These are phyloP conservation scores for Poeciliopsis infans DNA, from an alignment of 2,797 vertebrate species.

Conservation along the genomic window DNA sequence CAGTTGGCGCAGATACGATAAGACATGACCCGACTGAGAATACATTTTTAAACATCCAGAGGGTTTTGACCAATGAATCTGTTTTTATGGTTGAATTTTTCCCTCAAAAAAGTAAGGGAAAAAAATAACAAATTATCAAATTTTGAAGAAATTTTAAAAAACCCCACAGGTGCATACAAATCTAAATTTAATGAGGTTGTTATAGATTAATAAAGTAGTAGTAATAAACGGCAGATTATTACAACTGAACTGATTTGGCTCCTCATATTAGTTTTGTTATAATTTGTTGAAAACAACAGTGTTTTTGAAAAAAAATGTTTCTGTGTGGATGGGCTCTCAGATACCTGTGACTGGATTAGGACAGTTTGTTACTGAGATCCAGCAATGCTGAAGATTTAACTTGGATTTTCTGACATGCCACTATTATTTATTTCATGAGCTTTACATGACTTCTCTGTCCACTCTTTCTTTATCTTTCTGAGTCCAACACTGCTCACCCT, in stretches of 20 bases:
- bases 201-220: background rate
- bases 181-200: constrained; percentile 1
- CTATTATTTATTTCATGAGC: constrained; percentile 50
- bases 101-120: background rate
- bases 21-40: constrained; percentile 64
- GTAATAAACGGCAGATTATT: too few relatives aligned
- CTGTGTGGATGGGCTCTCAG: background rate
- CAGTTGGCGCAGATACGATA: constrained; percentile 68
- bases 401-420: constrained; percentile 26
- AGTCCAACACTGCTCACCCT: constrained; percentile 74
- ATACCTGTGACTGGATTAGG: background rate
- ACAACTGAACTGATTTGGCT: background rate
- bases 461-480: constrained; percentile 63
- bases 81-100: background rate
- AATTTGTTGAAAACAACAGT: background rate
- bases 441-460: constrained; percentile 61
- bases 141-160: constrained; percentile 1
- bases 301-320: background rate
- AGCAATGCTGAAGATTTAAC: constrained; percentile 31
- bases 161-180: background rate
- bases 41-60: constrained; percentile 19
- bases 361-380: constrained; percentile 1
- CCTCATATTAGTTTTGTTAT: too few relatives aligned
- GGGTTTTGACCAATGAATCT: constrained; percentile 18
- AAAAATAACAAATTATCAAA: background rate